Evolutionary conservation across 2,113 vertebrate genomes (phyloP), one percentile per base, ranked within the genome.

Genomic region (Xiphorhynchus elegans): DNA sequence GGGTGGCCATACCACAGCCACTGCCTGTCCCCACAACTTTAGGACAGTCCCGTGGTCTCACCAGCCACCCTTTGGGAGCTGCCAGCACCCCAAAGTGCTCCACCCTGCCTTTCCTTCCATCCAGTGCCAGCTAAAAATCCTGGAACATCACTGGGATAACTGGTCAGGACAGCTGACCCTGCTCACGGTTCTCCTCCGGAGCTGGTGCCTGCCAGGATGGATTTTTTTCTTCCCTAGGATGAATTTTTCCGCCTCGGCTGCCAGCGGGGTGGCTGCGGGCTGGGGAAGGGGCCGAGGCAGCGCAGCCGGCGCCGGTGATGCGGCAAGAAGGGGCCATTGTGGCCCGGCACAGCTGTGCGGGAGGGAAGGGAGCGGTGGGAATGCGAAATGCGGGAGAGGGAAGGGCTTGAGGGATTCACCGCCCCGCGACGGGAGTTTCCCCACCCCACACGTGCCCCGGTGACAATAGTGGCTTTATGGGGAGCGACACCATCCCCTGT

Each of bases 251-350:
- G 1, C 73, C 73, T 66, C 7, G 13, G 81, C 46, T 88, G 83
- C 76, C 13, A 47, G 62, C 9, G 2, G 67, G 72, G 76, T 67
- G 58, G 82, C 66, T 50, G 7, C 10, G 81, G 0, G 46, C 44
- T 11, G 77, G 78, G 60, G 85, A 84, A 92, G 84, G 86, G 89
- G 81, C 88, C 4, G 85, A 19, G 84, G 84, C 20, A 26, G 76
- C 24, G 1, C 91, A 93, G 93, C 80, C 68, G 20, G 80, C 2
- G 7, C 74, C 13, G 50, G 83, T 67, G 52, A 63, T 16, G 13
- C 2, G 3, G 96, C 90, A 97, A 97, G 95, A 96, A 97, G 95
- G 95, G 92, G 23, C 94, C 95, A 93, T 93, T 97, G 96, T 96
- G 95, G 83, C 2, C 21, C 35, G 37, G 72, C 42, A 8, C 95